A percentile compares a stretch with the other conserved stretches of the same genome.
These are phyloP conservation scores for Phanerotoma sp. DNA, from an alignment of 2,888 invertebrate species.

Conservation along the genomic window DNA sequence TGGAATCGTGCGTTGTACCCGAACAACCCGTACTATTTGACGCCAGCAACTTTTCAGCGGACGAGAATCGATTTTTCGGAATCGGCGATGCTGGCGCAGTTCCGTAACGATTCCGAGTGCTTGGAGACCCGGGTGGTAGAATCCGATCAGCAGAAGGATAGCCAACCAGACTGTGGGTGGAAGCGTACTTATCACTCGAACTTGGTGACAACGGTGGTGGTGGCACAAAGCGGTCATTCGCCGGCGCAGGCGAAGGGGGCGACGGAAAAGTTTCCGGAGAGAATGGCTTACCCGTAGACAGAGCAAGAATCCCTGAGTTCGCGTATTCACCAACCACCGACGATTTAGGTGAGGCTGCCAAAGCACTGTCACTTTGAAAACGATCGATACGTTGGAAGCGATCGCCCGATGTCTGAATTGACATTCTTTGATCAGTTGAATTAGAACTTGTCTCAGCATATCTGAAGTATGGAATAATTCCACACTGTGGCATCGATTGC, in stretches of 20 bases:
- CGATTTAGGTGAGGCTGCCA: constrained; percentile 25
- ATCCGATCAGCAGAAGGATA: constrained; percentile 47
- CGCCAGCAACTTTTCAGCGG: constrained; percentile 64
- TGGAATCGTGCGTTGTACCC: constrained; percentile 49
- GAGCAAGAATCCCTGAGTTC: constrained; percentile 32
- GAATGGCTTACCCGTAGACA: constrained; percentile 42
- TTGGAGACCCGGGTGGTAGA: constrained; percentile 47
- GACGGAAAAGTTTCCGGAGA: constrained; percentile 62
- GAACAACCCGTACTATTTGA: constrained; percentile 50
- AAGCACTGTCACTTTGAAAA: constrained; percentile 28
- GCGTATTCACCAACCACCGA: constrained; percentile 32
- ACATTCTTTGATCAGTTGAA: constrained; percentile 41
- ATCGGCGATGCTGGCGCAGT: constrained; percentile 50
- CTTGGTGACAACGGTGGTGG: constrained; percentile 68
- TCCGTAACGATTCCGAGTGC: constrained; percentile 42
- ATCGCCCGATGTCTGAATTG: constrained; percentile 36
- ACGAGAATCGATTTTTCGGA: constrained; percentile 38
- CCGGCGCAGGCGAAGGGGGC: constrained; percentile 63
- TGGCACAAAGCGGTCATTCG: constrained; percentile 63
- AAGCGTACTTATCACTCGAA: constrained; percentile 56
- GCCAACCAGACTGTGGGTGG: constrained; percentile 50
- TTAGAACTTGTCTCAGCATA: constrained; percentile 31
- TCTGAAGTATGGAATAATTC: constrained; percentile 25
- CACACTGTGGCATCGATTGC: constrained; percentile 8
- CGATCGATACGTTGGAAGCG: constrained; percentile 34